Conservation (phyloP, 53 echinoderm and acorn worm species). For the Paracentrotus lividus region DNA sequence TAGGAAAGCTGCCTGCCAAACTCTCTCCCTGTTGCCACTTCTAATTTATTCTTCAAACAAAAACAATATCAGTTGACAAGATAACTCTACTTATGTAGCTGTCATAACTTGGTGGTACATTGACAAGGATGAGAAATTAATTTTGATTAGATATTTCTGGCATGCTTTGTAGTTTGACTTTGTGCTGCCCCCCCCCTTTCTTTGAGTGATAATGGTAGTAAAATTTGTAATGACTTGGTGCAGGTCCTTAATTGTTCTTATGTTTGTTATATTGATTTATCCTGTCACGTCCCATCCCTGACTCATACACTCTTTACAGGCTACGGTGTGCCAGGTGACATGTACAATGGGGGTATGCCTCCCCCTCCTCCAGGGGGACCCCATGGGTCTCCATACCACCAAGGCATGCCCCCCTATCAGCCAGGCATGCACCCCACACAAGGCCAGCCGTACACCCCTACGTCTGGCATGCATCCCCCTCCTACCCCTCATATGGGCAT, state of each 20-base stretch:
- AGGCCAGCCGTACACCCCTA: conserved; percentile 69
- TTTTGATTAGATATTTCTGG: not conserved
- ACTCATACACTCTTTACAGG: not conserved
- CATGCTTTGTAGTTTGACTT: too few relatives aligned
- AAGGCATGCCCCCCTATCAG: conserved; percentile 72
- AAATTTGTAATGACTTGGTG: conserved; percentile 10
- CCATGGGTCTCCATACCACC: conserved; percentile 73
- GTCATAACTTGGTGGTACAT: too few relatives aligned
- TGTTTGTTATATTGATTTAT: conserved; percentile 55
- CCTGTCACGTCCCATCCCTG: not conserved
- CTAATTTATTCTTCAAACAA: too few relatives aligned
- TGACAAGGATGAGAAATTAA: too few relatives aligned
- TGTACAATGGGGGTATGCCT: conserved; percentile 68
- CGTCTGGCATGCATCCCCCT: conserved; percentile 61
- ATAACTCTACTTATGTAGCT: too few relatives aligned
- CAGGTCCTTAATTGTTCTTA: conserved; percentile 16
- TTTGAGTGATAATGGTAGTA: not conserved
- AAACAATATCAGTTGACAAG: too few relatives aligned
- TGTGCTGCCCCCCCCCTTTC: too few relatives aligned
- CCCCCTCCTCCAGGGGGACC: conserved; percentile 73
- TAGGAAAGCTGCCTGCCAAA: too few relatives aligned
- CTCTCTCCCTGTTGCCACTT: too few relatives aligned
- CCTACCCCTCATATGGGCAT: conserved; percentile 74
- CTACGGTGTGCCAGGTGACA: conserved; percentile 60
- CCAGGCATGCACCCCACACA: conserved; percentile 62